Evolutionary conservation across 2,797 vertebrate genomes (phyloP).

Genomic region (Enteromius argenteus): DNA sequence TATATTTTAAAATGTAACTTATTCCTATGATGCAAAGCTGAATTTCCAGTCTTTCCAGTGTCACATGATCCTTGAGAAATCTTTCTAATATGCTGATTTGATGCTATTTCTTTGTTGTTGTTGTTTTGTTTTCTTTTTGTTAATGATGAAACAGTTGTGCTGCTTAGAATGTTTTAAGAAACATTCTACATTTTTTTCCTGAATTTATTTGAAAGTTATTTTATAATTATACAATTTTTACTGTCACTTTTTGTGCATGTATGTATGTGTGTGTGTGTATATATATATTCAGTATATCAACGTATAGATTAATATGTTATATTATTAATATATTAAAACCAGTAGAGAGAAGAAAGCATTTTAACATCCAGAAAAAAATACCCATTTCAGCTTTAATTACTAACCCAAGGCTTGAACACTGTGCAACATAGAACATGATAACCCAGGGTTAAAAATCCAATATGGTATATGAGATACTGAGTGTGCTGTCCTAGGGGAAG

Average conservation of each 20-base stretch:
- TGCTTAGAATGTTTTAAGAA: not conserved
- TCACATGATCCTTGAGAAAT: not conserved
- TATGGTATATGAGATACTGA: not conserved
- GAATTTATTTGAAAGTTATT: not conserved
- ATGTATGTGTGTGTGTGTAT: not conserved
- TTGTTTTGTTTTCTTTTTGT: not conserved
- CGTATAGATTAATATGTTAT: not conserved
- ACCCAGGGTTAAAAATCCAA: not conserved
- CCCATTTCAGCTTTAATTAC: not conserved
- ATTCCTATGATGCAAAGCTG: not conserved
- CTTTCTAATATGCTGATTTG: not conserved
- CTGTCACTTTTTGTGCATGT: not conserved
- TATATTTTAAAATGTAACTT: not conserved
- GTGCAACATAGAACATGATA: not conserved
- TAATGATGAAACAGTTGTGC: not conserved
- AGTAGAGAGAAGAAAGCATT: not conserved
- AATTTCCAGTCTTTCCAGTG: not conserved
- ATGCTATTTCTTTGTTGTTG: not conserved
- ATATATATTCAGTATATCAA: not conserved
- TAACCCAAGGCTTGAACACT: not conserved
- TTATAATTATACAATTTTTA: not conserved
- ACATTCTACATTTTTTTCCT: not conserved
- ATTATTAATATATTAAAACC: not conserved
- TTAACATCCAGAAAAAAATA: not conserved
- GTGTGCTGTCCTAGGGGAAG: constrained; percentile 10